These are phyloP conservation scores for Alentia gelatinosa DNA, from an alignment of 2,888 invertebrate species.

Conservation along the genomic window DNA sequence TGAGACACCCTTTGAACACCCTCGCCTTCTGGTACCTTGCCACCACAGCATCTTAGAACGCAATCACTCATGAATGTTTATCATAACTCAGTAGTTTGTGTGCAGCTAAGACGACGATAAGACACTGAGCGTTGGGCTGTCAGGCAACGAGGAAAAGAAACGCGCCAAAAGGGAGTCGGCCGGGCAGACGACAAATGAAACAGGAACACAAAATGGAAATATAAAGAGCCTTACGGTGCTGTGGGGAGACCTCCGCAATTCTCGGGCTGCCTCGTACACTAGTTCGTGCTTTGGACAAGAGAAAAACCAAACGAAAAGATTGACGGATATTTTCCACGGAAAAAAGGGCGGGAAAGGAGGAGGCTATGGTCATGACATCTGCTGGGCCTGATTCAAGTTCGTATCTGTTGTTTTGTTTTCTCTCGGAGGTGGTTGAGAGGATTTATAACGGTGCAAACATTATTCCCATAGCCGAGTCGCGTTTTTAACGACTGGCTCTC, in stretches of 20 bases:
- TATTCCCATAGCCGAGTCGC: too few species aligned
- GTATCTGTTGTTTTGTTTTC: too few species aligned
- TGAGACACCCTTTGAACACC: too few species aligned
- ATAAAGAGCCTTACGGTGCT: slow-evolving; percentile 59
- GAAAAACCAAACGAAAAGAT: slow-evolving; percentile 49
- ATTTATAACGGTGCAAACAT: too few species aligned
- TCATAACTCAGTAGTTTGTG: background rate
- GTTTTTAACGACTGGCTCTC: too few species aligned
- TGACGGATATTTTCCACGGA: background rate
- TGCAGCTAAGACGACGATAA: background rate
- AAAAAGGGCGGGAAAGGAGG: background rate
- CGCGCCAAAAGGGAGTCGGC: background rate
- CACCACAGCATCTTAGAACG: background rate
- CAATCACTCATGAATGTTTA: too few species aligned
- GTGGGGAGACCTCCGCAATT: slow-evolving; percentile 57
- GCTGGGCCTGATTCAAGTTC: too few species aligned
- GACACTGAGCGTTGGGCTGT: background rate
- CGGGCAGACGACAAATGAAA: background rate
- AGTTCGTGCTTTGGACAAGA: slow-evolving; percentile 59
- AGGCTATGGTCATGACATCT: too few species aligned
- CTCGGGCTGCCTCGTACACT: slow-evolving; percentile 59
- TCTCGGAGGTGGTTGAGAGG: too few species aligned
- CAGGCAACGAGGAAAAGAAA: background rate
- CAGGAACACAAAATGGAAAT: slow-evolving; percentile 42
- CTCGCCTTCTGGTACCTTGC: background rate